Conservation (phyloP, 2,113 vertebrate genomes). For the Hemibates koningsi region DNA sequence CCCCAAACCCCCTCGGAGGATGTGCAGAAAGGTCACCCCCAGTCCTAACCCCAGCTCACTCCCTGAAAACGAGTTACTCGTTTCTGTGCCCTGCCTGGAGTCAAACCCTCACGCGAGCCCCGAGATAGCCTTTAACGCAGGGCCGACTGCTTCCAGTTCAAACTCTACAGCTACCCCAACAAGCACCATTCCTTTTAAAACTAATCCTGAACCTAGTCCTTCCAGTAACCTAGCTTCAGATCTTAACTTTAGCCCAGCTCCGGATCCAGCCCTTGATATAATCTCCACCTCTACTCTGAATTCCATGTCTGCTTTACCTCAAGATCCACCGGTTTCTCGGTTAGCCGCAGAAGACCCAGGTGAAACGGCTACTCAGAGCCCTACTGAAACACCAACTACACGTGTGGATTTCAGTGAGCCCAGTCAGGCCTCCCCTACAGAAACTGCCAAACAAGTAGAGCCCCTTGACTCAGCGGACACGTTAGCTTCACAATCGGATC, state of each 20-base stretch:
- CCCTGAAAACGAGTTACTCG: conserved; percentile 19
- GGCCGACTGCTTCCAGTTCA: neutral
- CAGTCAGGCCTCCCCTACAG: neutral
- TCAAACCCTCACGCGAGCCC: neutral
- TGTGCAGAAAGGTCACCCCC: conserved; percentile 66
- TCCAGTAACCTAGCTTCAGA: neutral
- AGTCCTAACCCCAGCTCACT: neutral
- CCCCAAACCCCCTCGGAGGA: conserved; percentile 73
- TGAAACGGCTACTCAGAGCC: neutral
- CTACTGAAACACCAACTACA: neutral
- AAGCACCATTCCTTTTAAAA: neutral
- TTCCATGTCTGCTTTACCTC: conserved; percentile 11
- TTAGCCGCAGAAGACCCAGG: neutral
- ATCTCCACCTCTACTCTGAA: neutral
- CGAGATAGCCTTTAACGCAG: neutral
- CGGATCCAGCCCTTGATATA: neutral
- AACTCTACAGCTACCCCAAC: neutral
- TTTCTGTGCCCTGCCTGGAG: neutral
- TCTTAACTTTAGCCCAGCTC: neutral
- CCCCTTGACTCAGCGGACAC: neutral
- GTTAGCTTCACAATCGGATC: neutral
- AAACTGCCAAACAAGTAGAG: conserved; percentile 16
- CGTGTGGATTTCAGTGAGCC: neutral
- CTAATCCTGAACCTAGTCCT: neutral
- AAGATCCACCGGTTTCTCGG: neutral